A percentile compares a stretch with the other conserved stretches of the same genome.
Evolutionary conservation across 2,113 vertebrate species (phyloP).

Genomic region (Oryzias celebensis): DNA sequence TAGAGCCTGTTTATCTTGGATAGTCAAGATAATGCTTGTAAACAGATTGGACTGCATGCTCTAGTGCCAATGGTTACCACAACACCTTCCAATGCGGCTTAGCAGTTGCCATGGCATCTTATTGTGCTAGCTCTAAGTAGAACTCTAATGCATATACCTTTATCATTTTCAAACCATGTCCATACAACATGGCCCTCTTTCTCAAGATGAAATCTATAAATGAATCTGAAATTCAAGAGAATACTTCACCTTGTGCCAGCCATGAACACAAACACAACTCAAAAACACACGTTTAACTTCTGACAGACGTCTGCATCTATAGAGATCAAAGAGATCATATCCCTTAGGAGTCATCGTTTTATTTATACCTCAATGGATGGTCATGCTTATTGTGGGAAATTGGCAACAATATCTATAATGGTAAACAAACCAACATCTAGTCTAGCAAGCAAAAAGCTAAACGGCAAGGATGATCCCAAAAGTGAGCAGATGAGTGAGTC

Average conservation of each 20-base stretch:
- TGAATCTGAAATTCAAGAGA: slow-evolving; percentile 82
- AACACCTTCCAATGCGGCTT: slow-evolving; percentile 66
- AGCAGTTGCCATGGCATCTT: slow-evolving; percentile 81
- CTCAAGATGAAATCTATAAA: slow-evolving; percentile 81
- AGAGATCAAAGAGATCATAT: slow-evolving; percentile 66
- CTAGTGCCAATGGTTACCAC: slow-evolving; percentile 60
- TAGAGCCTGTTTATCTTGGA: slow-evolving; percentile 58
- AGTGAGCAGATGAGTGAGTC: slow-evolving; percentile 48
- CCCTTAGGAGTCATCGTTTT: slow-evolving; percentile 60
- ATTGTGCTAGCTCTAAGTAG: slow-evolving; percentile 73
- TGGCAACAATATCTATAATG: slow-evolving; percentile 63
- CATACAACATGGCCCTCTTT: slow-evolving; percentile 81
- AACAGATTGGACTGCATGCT: slow-evolving; percentile 66
- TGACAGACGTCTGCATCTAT: slow-evolving; percentile 70
- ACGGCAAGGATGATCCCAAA: slow-evolving; percentile 52
- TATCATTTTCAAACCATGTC: slow-evolving; percentile 82
- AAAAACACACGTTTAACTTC: slow-evolving; percentile 68
- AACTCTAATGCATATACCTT: slow-evolving; percentile 78
- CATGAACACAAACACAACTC: slow-evolving; percentile 75
- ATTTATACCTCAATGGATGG: slow-evolving; percentile 65
- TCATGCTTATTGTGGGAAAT: slow-evolving; percentile 62
- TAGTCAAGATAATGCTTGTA: slow-evolving; percentile 57
- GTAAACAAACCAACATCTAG: slow-evolving; percentile 67
- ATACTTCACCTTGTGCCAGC: slow-evolving; percentile 81
- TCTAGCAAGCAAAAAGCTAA: slow-evolving; percentile 59